Percentiles rank a stretch among this genome's conserved stretches.
Evolutionary conservation across 2,113 vertebrate genomes (phyloP).

Genomic region (Mormoops blainvillei): DNA sequence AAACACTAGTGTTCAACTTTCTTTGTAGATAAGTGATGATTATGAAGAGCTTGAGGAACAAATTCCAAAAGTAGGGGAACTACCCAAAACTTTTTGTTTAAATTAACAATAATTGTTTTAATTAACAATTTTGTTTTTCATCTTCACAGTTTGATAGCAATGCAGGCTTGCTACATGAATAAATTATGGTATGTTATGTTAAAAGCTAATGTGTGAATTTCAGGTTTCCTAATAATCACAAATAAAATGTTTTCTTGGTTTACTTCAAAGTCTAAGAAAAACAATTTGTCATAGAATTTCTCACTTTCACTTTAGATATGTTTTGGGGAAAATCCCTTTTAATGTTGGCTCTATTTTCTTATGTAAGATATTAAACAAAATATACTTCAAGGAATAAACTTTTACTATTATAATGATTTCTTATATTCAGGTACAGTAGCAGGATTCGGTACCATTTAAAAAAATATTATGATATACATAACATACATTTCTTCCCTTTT

Average conservation of each 20-base stretch:
- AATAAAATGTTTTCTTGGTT: background rate
- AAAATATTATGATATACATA: background rate
- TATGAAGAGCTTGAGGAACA: conserved; percentile 7
- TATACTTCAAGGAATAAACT: background rate
- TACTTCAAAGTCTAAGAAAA: conserved; percentile 28
- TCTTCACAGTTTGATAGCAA: background rate
- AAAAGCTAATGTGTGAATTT: conserved; percentile 28
- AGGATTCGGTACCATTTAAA: background rate
- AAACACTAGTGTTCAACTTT: conserved; percentile 32
- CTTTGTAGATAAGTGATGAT: conserved; percentile 46
- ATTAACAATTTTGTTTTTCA: background rate
- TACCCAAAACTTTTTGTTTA: conserved; percentile 4
- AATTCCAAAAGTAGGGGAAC: conserved; percentile 34
- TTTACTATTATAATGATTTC: background rate
- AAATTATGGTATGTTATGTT: background rate
- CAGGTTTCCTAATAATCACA: background rate
- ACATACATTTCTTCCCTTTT: background rate
- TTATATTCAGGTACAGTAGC: background rate
- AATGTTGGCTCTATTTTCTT: background rate
- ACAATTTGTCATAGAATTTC: background rate
- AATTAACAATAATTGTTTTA: background rate
- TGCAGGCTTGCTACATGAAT: background rate
- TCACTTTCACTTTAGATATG: background rate
- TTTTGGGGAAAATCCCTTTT: background rate
- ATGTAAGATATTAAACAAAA: background rate